Percentiles rank a stretch among this genome's conserved stretches.
These are phyloP conservation scores for Shinisaurus crocodilurus DNA, from an alignment of 2,113 vertebrate genomes.

Conservation along the genomic window DNA sequence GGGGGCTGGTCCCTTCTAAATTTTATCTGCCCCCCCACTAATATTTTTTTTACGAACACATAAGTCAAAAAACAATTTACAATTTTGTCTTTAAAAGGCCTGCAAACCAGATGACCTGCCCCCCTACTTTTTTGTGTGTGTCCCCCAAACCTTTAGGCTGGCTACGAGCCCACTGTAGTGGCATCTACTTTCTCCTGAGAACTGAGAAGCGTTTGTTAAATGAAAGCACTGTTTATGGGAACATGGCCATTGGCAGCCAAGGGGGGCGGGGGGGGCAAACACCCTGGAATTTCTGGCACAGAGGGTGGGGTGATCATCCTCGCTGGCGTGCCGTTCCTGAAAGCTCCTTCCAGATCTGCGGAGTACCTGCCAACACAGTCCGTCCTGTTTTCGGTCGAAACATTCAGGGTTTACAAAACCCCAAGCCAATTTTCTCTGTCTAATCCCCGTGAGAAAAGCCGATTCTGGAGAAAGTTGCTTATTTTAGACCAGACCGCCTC, in stretches of 20 bases:
- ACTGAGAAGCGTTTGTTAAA: not conserved
- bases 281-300: not conserved
- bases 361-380: conserved; percentile 46
- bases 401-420: conserved; percentile 32
- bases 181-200: not conserved
- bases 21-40: too few relatives aligned
- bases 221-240: too few relatives aligned
- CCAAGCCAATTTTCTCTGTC: conserved; percentile 46
- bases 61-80: too few relatives aligned
- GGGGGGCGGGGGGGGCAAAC: not conserved
- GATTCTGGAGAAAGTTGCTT: conserved; percentile 60
- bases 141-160: not conserved
- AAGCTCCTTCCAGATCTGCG: conserved; percentile 13
- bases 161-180: not conserved
- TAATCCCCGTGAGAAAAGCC: conserved; percentile 63
- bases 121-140: too few relatives aligned
- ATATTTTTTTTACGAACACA: too few relatives aligned
- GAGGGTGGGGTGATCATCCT: not conserved
- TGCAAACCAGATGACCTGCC: not conserved
- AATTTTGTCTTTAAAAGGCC: too few relatives aligned
- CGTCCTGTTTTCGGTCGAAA: conserved; percentile 30
- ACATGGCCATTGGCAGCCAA: not conserved
- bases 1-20: too few relatives aligned
- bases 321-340: not conserved
- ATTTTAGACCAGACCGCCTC: conserved; percentile 67